phyloP scores from a whole-genome alignment of 2,888 invertebrate genomes.

The Gastracanthus pulcherrimus region DNA sequence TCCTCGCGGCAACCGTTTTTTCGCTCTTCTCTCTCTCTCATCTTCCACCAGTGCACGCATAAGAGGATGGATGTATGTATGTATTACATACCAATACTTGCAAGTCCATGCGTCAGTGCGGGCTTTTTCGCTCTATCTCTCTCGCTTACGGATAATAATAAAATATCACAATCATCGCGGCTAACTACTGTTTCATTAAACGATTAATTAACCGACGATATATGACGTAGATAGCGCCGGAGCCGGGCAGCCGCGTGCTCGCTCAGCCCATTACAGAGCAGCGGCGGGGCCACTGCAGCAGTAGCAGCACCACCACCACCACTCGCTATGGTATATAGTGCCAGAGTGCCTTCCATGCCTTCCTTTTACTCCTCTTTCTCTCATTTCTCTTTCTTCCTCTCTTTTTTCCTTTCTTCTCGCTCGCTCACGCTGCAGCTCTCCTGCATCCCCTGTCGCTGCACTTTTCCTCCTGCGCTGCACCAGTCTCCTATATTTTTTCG shows the following conservation, averaged over 20 bases:
- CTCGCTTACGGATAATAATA: conserved; percentile 68
- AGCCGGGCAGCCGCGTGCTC: neutral
- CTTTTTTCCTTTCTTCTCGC: too few species aligned
- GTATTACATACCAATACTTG: too few species aligned
- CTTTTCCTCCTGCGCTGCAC: conserved; percentile 48
- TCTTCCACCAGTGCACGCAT: too few species aligned
- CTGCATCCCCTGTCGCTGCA: conserved; percentile 3
- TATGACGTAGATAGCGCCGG: conserved; percentile 42
- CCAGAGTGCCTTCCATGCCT: too few species aligned
- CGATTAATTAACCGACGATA: conserved; percentile 69
- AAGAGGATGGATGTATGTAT: too few species aligned
- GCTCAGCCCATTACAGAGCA: conserved; percentile 27
- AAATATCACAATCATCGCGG: conserved; percentile 75
- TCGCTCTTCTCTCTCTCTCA: conserved; percentile 31
- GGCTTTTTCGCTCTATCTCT: conserved; percentile 44
- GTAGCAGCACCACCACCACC: neutral
- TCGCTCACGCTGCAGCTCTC: neutral
- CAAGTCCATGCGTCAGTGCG: too few species aligned
- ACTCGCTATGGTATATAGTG: too few species aligned
- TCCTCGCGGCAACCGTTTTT: conserved; percentile 36
- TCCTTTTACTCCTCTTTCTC: conserved; percentile 27
- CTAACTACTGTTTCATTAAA: conserved; percentile 76
- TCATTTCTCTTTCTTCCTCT: neutral
- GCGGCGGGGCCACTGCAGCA: neutral
- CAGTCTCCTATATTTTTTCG: conserved; percentile 38